phyloP scores from a whole-genome alignment of 1,140 invertebrate species.

The Neotoxoptera formosana region DNA sequence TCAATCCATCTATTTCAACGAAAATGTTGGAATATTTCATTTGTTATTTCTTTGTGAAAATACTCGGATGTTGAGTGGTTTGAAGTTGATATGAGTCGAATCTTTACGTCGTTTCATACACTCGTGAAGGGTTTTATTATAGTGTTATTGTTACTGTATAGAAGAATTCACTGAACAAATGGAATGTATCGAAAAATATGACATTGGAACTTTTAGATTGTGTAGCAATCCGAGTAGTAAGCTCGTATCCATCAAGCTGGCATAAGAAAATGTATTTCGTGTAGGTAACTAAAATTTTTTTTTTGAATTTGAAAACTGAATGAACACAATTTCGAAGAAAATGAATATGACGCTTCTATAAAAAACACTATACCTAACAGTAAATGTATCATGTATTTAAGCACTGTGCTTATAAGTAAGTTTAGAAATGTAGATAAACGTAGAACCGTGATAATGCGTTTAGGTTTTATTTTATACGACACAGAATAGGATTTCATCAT shows the following conservation, averaged over 20 bases:
- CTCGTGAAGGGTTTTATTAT: not conserved
- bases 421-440: not conserved
- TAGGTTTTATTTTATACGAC: not conserved
- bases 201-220: not conserved
- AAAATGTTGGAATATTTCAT: not conserved
- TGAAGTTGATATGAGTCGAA: not conserved
- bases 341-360: not conserved
- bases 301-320: not conserved
- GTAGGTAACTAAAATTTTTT: not conserved
- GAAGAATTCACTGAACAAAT: not conserved
- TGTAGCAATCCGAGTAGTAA: not conserved
- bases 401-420: not conserved
- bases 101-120: not conserved
- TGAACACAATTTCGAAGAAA: not conserved
- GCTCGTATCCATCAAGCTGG: not conserved
- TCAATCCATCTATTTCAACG: not conserved
- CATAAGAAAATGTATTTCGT: not conserved
- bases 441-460: not conserved
- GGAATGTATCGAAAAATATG: not conserved
- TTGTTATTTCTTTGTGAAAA: not conserved
- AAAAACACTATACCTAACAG: not conserved
- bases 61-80: not conserved
- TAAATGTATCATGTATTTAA: not conserved
- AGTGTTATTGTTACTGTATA: not conserved
- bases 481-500: not conserved